Base-by-base conservation (phyloP, 1,140 invertebrate species). In the Aphidius gifuensis region DNA sequence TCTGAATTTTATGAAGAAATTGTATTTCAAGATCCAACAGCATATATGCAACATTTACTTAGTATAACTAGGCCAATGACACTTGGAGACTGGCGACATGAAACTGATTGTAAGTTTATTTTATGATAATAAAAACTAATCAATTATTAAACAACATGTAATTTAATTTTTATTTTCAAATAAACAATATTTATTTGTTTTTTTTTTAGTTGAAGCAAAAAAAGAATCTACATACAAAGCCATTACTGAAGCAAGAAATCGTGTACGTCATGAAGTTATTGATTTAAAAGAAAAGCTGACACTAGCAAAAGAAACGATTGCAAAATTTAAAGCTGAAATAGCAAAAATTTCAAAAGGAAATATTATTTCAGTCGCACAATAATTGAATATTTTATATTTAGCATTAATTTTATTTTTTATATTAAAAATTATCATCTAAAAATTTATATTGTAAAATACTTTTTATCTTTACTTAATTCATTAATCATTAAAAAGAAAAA, bases 1-100 rank as follows among this genome's bases (percentile, higher is more conserved):
- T 93, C 93, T 5, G 96, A 99, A 82, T 92, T 88, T 71, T 99
- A 99, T 77, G 96, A 98, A 78, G 96, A 99, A 85, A 92, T 99
- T 61, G 93, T 98, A 2, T 99, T 98, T 76, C 93, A 92, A 87
- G 97, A 99, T 74, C 96, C 96, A 8, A 96, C 94, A 5, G 88
- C 90, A 53, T 83, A 92, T 55, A 97, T 98, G 93, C 92, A 96
- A 70, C 92, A 94, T 74, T 82, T 95, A 38, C 77, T 98, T 3
- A 90, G 86, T 58, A 89, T 84, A 64, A 86, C 89, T 0, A 89
- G 91, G 73, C 90, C 88, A 50, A 78, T 94, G 6, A 89, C 90
- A 1, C 80, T 88, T 58, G 88, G 88, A 40, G 73, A 84, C 38
- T 93, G 92, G 86, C 87, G 85, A 63, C 94, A 97, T 78, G 92